These are phyloP conservation scores for Euplexia lucipara DNA, from an alignment of 2,888 invertebrate species.

Conservation along the genomic window DNA sequence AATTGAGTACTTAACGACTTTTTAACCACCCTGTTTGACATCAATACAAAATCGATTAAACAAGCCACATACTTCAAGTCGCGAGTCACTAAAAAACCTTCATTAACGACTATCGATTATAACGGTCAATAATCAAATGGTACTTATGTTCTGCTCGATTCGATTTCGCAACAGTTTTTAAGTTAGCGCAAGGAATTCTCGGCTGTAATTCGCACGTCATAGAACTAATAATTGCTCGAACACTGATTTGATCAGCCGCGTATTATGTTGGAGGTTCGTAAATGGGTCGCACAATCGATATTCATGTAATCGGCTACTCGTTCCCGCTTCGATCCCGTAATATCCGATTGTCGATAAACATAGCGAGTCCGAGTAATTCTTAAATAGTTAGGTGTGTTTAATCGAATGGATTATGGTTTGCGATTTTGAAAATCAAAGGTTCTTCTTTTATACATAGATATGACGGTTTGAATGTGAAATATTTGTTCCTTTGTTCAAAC, in stretches of 20 bases:
- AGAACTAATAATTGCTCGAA: constrained; percentile 40
- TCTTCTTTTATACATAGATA: background rate
- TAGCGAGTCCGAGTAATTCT: constrained; percentile 44
- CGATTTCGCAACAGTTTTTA: constrained; percentile 47
- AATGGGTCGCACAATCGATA: constrained; percentile 74
- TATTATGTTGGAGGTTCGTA: constrained; percentile 68
- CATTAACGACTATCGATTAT: constrained; percentile 62
- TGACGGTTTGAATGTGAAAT: too few relatives aligned
- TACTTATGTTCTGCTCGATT: constrained; percentile 56
- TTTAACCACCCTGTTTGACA: constrained; percentile 43
- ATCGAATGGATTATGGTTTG: constrained; percentile 18
- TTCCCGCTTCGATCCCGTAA: constrained; percentile 63
- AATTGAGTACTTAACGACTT: constrained; percentile 39
- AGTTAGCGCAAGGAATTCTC: constrained; percentile 27
- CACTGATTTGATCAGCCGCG: constrained; percentile 61
- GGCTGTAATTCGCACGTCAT: constrained; percentile 33
- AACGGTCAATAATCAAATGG: constrained; percentile 61
- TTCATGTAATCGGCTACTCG: constrained; percentile 69
- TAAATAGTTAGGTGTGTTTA: constrained; percentile 38
- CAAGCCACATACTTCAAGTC: constrained; percentile 47
- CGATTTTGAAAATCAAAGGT: constrained; percentile 9
- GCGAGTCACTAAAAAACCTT: constrained; percentile 54
- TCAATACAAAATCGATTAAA: constrained; percentile 55
- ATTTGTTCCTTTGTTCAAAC: too few relatives aligned
- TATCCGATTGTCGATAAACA: constrained; percentile 66